Evolutionary conservation across 2,797 vertebrate genomes (phyloP).

Genomic region (Miichthys miiuy): DNA sequence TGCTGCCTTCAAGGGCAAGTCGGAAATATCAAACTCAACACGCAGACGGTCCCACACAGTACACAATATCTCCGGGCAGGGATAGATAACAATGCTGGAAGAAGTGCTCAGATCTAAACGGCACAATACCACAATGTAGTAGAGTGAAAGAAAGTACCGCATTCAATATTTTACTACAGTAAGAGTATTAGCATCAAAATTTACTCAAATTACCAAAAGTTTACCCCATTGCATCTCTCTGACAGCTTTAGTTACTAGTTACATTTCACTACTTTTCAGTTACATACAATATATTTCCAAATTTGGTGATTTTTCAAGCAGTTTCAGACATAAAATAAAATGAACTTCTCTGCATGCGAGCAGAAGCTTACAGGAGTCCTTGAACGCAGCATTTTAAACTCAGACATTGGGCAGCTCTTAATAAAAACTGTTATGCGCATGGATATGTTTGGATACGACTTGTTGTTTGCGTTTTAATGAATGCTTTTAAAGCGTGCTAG

Average conservation of each 20-base stretch:
- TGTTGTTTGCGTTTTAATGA: no score
- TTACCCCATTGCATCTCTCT: background rate
- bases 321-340: background rate
- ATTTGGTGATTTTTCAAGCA: background rate
- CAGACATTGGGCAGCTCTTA: background rate
- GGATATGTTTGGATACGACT: no score
- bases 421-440: no score
- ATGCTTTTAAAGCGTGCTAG: no score
- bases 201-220: background rate
- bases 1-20: slow-evolving; percentile 45
- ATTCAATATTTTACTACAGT: no score
- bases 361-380: background rate
- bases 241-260: background rate
- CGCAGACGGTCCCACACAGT: background rate
- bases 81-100: no score
- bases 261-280: background rate
- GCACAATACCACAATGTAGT: no score
- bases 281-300: background rate
- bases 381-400: background rate
- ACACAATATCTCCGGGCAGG: no score
- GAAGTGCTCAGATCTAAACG: no score
- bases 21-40: background rate
- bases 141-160: no score
- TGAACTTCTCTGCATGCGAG: no score
- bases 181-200: background rate